Conservation (phyloP, 2,797 vertebrate genomes). For the Knipowitschia caucasica region DNA sequence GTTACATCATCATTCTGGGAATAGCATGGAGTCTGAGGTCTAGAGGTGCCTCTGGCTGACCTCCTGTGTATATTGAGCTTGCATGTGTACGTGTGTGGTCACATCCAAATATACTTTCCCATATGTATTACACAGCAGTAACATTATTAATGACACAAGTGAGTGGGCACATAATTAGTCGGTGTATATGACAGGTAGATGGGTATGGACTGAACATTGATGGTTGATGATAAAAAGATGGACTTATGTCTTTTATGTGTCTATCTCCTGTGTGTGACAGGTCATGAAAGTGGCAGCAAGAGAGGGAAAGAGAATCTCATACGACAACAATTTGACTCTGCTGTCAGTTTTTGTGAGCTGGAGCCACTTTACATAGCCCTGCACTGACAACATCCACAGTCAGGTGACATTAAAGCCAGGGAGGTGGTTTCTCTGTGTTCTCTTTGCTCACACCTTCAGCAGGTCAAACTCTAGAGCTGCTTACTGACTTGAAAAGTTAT, state of each 20-base stretch:
- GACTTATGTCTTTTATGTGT: slow-evolving; percentile 15
- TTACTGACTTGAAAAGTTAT: slow-evolving; percentile 19
- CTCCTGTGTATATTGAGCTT: slow-evolving; percentile 61
- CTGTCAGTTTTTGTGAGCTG: slow-evolving; percentile 38
- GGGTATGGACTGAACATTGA: slow-evolving; percentile 16
- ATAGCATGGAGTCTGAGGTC: slow-evolving; percentile 70
- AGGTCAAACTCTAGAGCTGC: slow-evolving; percentile 1
- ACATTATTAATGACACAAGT: slow-evolving; percentile 60
- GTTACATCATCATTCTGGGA: slow-evolving; percentile 74
- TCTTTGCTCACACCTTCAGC: slow-evolving; percentile 2
- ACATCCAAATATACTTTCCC: slow-evolving; percentile 67
- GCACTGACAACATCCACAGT: slow-evolving; percentile 26
- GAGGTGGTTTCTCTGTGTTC: slow-evolving; percentile 16
- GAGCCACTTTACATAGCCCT: slow-evolving; percentile 45
- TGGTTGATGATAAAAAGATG: slow-evolving; percentile 24
- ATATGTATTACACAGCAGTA: slow-evolving; percentile 52
- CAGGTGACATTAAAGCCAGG: slow-evolving; percentile 39
- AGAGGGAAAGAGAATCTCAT: slow-evolving; percentile 40
- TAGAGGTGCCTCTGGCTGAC: slow-evolving; percentile 66
- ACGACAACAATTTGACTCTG: slow-evolving; percentile 42
- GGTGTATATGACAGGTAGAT: slow-evolving; percentile 37
- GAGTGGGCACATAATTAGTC: slow-evolving; percentile 46
- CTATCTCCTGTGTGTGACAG: slow-evolving; percentile 19
- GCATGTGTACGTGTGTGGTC: slow-evolving; percentile 53
- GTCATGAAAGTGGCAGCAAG: slow-evolving; percentile 36